phyloP scores from a whole-genome alignment of 2,113 vertebrate genomes.

The Coryphaenoides rupestris region DNA sequence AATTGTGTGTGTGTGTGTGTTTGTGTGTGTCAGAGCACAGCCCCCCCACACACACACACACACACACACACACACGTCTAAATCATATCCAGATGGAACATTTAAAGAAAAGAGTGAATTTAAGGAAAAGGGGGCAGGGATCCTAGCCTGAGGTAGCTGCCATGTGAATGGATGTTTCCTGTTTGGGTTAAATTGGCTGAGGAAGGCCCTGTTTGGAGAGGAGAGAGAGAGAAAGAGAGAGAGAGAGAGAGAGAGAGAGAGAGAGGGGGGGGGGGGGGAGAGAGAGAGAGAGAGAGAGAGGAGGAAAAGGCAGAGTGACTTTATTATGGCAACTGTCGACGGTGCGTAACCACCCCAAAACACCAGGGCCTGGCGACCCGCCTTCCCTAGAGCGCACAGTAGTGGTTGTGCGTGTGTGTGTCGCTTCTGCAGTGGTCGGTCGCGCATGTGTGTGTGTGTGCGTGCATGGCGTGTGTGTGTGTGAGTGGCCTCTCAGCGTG shows the following conservation, averaged over 20 bases:
- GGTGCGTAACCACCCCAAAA: conserved; percentile 12
- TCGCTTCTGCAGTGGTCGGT: too few relatives aligned
- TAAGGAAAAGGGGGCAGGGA: conserved; percentile 18
- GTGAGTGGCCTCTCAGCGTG: too few relatives aligned
- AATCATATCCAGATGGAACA: conserved; percentile 65
- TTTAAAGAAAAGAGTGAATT: conserved; percentile 9
- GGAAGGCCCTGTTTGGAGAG: background rate
- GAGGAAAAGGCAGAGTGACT: conserved; percentile 3
- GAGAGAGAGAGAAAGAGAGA: background rate
- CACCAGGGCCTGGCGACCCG: background rate
- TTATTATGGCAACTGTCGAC: conserved; percentile 29
- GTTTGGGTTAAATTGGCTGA: conserved; percentile 35
- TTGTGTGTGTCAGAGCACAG: conserved; percentile 25
- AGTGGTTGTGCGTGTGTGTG: too few relatives aligned
- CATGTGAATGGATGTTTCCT: conserved; percentile 51
- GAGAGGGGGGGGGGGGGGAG: background rate
- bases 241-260: background rate
- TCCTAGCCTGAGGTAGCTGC: conserved; percentile 44
- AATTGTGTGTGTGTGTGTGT: background rate
- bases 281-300: background rate
- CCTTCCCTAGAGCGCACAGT: background rate
- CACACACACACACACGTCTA: conserved; percentile 16
- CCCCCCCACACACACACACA: conserved; percentile 24
- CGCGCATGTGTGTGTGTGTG: too few relatives aligned
- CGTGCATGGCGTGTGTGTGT: too few relatives aligned